Evolutionary conservation across 2,797 vertebrate genomes (phyloP).

Genomic region (Hemibagrus guttatus): DNA sequence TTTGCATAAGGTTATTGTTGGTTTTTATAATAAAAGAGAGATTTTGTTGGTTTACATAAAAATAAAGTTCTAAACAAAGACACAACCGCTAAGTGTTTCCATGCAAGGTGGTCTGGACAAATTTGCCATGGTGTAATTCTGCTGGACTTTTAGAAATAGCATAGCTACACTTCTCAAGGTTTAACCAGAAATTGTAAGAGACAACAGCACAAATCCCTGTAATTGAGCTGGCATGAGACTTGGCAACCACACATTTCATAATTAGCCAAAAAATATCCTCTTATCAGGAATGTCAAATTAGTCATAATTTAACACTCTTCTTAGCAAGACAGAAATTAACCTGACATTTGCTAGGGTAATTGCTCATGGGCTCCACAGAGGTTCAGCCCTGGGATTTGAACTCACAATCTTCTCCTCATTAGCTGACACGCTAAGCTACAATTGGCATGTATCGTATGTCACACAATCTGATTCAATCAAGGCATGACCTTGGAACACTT

Average conservation of each 20-base stretch:
- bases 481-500: neutral
- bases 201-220: neutral
- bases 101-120: neutral
- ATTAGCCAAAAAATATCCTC: neutral
- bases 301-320: neutral
- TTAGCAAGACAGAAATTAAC: neutral
- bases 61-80: neutral
- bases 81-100: slow-evolving; percentile 4
- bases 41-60: slow-evolving; percentile 15
- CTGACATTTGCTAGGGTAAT: neutral
- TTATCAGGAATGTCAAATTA: neutral
- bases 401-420: neutral
- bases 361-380: neutral
- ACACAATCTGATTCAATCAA: neutral
- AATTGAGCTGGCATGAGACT: slow-evolving; percentile 3
- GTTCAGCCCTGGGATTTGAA: neutral
- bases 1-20: neutral
- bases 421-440: neutral
- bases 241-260: neutral
- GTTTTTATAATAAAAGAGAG: slow-evolving; percentile 4
- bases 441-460: neutral
- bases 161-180: neutral
- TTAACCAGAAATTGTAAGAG: neutral
- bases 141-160: neutral
- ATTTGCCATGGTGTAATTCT: slow-evolving; percentile 5